phyloP scores from a whole-genome alignment of 2,888 invertebrate species.

The Vandiemenella viatica region DNA sequence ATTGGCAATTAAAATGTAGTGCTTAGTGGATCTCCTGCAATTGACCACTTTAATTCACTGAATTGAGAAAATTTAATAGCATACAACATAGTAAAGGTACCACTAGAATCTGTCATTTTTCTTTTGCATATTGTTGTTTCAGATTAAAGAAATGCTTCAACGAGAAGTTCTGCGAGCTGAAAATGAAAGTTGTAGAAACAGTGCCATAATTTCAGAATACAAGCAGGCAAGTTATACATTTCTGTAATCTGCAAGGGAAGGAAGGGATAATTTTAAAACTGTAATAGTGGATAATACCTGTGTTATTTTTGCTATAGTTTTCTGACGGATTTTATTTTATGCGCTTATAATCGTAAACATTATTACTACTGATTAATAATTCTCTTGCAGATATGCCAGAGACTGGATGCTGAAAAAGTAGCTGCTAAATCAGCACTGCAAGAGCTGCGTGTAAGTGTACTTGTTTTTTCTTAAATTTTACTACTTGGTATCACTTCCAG shows the following conservation, averaged over 20 bases:
- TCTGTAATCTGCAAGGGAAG: neutral
- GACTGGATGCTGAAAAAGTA: constrained; percentile 68
- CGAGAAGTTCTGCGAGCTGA: constrained; percentile 59
- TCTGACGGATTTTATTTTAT: neutral
- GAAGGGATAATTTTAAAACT: neutral
- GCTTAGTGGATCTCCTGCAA: too few species aligned
- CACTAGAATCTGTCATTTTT: too few species aligned
- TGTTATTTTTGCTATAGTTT: neutral
- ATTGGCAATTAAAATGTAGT: too few species aligned
- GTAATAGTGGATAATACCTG: neutral
- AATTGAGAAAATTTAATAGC: too few species aligned
- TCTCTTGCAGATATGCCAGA: constrained; percentile 57
- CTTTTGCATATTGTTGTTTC: constrained; percentile 18
- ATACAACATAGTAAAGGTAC: too few species aligned
- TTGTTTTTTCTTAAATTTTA: neutral
- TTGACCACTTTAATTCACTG: too few species aligned
- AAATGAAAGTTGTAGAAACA: constrained; percentile 54
- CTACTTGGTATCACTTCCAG: neutral
- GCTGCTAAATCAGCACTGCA: constrained; percentile 44
- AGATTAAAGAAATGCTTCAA: constrained; percentile 62
- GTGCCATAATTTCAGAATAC: constrained; percentile 77
- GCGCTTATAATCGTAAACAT: neutral
- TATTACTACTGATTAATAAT: constrained; percentile 24
- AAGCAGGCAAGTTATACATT: constrained; percentile 43
- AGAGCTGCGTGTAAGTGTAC: constrained; percentile 43